phyloP scores from a whole-genome alignment of 2,888 invertebrate genomes.

The Choristoneura rosaceana region DNA sequence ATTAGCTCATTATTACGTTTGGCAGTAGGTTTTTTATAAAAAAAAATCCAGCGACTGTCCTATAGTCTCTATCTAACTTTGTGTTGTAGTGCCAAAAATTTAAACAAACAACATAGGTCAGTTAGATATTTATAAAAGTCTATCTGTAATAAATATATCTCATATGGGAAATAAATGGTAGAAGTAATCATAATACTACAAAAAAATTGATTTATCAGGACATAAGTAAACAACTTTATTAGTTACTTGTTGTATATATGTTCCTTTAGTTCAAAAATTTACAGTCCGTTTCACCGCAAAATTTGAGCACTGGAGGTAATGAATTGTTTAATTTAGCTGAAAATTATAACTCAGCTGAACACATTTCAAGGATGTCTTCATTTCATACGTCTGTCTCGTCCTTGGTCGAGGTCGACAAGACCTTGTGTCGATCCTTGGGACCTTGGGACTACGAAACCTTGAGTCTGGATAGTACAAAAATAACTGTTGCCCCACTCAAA shows the following conservation, averaged over 20 bases:
- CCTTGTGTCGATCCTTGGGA: constrained; percentile 55
- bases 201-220: too few species aligned
- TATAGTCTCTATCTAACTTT: too few species aligned
- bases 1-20: too few species aligned
- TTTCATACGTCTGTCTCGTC: constrained; percentile 50
- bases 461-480: constrained; percentile 42
- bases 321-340: constrained; percentile 19
- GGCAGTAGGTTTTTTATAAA: too few species aligned
- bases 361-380: constrained; percentile 50
- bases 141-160: too few species aligned
- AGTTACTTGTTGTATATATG: not conserved
- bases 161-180: too few species aligned
- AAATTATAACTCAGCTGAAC: constrained; percentile 17
- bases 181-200: too few species aligned
- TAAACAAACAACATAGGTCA: too few species aligned
- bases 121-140: too few species aligned
- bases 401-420: constrained; percentile 53
- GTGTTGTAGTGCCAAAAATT: too few species aligned
- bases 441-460: constrained; percentile 54
- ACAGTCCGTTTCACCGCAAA: not conserved
- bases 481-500: constrained; percentile 12
- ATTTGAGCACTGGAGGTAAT: constrained; percentile 3
- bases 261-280: not conserved
- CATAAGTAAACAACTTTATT: not conserved
- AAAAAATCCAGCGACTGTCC: too few species aligned